phyloP scores from a whole-genome alignment of 2,113 vertebrate genomes.

The Psophia crepitans region DNA sequence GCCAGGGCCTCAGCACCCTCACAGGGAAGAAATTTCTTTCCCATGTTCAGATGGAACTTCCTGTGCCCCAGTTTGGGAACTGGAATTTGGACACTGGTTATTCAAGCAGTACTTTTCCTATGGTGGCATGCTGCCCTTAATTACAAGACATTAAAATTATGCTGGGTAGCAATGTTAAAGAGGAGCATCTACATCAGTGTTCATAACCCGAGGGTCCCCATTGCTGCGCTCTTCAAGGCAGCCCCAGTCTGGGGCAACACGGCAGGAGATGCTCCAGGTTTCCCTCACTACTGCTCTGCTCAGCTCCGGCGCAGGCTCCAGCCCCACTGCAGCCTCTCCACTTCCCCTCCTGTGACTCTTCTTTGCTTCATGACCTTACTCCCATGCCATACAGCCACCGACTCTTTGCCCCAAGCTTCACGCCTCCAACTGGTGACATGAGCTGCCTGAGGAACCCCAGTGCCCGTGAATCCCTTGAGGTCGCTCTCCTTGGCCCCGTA shows the following conservation, averaged over 20 bases:
- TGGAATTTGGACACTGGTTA: neutral
- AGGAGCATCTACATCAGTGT: neutral
- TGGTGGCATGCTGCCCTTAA: neutral
- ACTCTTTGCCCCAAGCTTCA: neutral
- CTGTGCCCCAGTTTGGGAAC: too few species aligned
- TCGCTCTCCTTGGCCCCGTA: neutral
- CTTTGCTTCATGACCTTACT: neutral
- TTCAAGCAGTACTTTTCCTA: neutral
- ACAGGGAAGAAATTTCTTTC: too few species aligned
- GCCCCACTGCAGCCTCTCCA: accelerated
- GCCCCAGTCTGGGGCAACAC: accelerated
- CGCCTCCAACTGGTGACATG: accelerated
- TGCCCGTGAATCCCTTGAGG: neutral
- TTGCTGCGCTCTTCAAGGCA: neutral
- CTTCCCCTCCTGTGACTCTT: neutral
- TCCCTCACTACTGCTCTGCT: neutral
- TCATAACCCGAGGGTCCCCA: neutral
- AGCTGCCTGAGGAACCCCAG: neutral
- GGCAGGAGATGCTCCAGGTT: neutral
- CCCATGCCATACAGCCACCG: neutral
- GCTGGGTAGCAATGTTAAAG: neutral
- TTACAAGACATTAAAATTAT: neutral
- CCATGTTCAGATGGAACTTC: too few species aligned
- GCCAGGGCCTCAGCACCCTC: too few species aligned
- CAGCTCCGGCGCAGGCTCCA: neutral